Evolutionary conservation across 2,113 vertebrate species (phyloP), one percentile per base, ranked within the genome.

Genomic region (Numida meleagris): DNA sequence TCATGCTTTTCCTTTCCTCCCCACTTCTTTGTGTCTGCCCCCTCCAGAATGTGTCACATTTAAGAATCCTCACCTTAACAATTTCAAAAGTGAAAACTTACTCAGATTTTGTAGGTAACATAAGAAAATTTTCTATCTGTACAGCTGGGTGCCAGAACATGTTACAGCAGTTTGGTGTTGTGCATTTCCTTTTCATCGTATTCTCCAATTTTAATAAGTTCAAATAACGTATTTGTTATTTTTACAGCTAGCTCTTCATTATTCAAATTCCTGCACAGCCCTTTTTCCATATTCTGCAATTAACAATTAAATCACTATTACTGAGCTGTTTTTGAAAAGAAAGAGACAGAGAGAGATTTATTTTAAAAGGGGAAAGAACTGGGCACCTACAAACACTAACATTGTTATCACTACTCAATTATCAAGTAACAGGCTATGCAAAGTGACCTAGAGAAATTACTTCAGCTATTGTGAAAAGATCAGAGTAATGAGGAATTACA

Each of bases 401-500:
- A 4, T 45, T 84, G n/a, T 82, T 91, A 83, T 83, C 75, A 48
- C 55, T 81, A 34, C 61, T 55, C 86, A 92, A 67, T 92, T 93
- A 92, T 83, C 89, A 86, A 93, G 79, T 82, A 92, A 81, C 66
- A 86, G 72, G 74, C 82, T 96, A 82, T 75, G 63, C 83, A 94
- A 97, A 93, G 91, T 91, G 68, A 92, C 78, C 88, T 89, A 74
- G n/a, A 86, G 81, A 92, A 93, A 87, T 86, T 85, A 68, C 59
- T 94, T 84, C 82, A 88, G 74, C 38, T 90, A 66, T 38, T 79
- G 46, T 66, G 75, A 83, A 34, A 80, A 75, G 82, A 93, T 90
- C 50, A 89, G 72, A 82, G 36, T 83, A 67, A 89, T 86, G 86
- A 90, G 66, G 77, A 76, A 93, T 61, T 94, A 75, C 46, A 82